phyloP scores from a whole-genome alignment of 2,888 invertebrate genomes.

The Colletes collaris region DNA sequence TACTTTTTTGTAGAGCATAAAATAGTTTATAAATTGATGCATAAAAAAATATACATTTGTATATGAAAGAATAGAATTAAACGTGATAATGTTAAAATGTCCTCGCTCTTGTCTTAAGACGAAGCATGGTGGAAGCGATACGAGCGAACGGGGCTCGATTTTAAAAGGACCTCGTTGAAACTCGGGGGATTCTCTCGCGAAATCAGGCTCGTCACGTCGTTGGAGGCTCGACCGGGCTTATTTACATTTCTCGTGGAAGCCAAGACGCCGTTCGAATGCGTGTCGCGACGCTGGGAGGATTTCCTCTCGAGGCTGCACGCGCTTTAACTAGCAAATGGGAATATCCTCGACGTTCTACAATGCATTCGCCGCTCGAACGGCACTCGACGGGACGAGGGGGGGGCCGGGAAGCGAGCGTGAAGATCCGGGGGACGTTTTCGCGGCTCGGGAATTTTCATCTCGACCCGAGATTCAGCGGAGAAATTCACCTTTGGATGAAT shows the following conservation, averaged over 20 bases:
- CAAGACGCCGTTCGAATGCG: slow-evolving; percentile 36
- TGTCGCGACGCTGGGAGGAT: slow-evolving; percentile 29
- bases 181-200: background rate
- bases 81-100: too few species aligned
- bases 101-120: too few species aligned
- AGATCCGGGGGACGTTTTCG: slow-evolving; percentile 13
- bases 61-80: too few species aligned
- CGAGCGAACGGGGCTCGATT: background rate
- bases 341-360: slow-evolving; percentile 19
- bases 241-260: slow-evolving; percentile 19
- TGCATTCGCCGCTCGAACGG: slow-evolving; percentile 16
- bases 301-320: slow-evolving; percentile 31
- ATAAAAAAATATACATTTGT: too few species aligned
- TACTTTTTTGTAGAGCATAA: too few species aligned
- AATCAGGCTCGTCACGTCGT: slow-evolving; percentile 1
- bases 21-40: too few species aligned
- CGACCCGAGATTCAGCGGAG: background rate
- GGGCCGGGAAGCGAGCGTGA: background rate
- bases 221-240: slow-evolving; percentile 14
- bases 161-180: too few species aligned
- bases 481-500: background rate
- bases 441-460: slow-evolving; percentile 22
- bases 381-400: slow-evolving; percentile 13
- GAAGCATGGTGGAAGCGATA: too few species aligned
- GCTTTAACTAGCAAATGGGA: slow-evolving; percentile 44